Percentiles rank a stretch among this genome's conserved stretches.
Conservation (phyloP, 2,113 vertebrate genomes). For the Uropsilus gracilis region DNA sequence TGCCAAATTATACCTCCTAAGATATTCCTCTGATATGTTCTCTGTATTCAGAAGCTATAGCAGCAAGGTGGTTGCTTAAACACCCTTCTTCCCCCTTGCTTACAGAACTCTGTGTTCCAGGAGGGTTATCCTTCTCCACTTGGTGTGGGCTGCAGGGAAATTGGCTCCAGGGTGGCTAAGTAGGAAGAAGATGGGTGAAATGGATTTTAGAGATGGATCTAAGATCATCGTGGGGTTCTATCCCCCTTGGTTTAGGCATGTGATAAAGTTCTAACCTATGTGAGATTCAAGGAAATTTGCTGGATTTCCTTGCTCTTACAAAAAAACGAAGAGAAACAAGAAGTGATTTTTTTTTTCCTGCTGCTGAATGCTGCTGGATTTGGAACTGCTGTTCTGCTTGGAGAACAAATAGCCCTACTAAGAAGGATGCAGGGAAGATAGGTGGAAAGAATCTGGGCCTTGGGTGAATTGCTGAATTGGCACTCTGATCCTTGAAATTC, state of each 20-base stretch:
- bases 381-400: not conserved
- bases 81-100: not conserved
- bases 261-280: not conserved
- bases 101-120: not conserved
- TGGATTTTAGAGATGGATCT: not conserved
- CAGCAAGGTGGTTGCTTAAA: not conserved
- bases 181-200: not conserved
- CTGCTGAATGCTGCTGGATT: not conserved
- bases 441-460: constrained; percentile 16
- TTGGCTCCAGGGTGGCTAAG: not conserved
- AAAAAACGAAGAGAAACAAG: constrained; percentile 1
- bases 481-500: constrained; percentile 33
- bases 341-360: not conserved
- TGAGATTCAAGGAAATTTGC: not conserved
- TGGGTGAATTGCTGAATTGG: not conserved
- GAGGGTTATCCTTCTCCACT: not conserved
- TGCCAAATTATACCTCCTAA: not conserved
- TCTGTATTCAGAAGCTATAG: not conserved
- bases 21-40: not conserved
- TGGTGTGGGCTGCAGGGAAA: not conserved
- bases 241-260: not conserved
- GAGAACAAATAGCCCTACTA: constrained; percentile 6
- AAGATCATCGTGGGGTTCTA: not conserved
- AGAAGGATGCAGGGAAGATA: constrained; percentile 1
- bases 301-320: constrained; percentile 31